phyloP scores from a whole-genome alignment of 2,113 vertebrate genomes.

The Atlantisia rogersi region DNA sequence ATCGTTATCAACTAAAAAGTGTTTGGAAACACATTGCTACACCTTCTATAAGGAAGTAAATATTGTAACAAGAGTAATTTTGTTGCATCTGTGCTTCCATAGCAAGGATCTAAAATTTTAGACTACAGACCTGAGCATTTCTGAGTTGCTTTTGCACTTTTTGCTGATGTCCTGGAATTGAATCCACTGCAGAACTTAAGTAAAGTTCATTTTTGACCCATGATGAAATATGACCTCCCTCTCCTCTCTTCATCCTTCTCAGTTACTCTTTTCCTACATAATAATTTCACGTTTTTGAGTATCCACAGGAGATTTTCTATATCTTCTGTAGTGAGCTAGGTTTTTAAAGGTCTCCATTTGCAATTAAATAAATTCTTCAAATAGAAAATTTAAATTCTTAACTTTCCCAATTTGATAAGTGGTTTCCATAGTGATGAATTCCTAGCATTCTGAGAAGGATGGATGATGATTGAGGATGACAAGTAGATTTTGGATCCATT shows the following conservation, averaged over 20 bases:
- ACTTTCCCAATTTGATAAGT: neutral
- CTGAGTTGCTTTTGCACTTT: neutral
- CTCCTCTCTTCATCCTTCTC: neutral
- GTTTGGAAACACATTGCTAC: neutral
- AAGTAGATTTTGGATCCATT: constrained; percentile 29
- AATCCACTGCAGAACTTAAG: neutral
- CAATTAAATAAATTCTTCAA: constrained; percentile 61
- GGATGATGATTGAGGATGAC: neutral
- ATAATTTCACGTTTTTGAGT: neutral
- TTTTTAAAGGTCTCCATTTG: constrained; percentile 46
- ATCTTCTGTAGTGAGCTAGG: neutral
- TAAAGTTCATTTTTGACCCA: neutral
- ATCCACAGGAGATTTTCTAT: neutral
- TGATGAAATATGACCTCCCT: neutral
- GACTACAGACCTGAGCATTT: neutral
- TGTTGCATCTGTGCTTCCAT: neutral
- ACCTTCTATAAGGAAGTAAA: neutral
- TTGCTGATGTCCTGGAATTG: constrained; percentile 6
- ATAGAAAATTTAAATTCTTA: constrained; percentile 31
- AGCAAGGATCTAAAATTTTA: neutral
- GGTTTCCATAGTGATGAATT: constrained; percentile 37
- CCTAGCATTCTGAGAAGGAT: constrained; percentile 4
- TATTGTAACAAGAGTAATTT: neutral
- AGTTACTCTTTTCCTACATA: neutral
- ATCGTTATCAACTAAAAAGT: neutral